phyloP scores from a whole-genome alignment of 1,140 invertebrate species.

The Pomacea maculata region DNA sequence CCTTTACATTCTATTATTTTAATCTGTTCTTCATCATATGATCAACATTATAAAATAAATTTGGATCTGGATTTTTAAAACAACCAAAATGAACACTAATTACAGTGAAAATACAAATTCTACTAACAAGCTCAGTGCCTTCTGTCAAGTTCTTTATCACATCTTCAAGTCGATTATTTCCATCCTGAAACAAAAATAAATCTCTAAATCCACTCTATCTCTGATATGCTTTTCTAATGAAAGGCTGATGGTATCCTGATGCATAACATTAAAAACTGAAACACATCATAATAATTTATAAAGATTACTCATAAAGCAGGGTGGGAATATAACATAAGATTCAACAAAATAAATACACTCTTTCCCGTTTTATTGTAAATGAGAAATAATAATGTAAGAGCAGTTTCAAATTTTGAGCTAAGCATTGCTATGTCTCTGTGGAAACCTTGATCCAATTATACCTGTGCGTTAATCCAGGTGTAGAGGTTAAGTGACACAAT shows the following conservation, averaged over 20 bases:
- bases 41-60: too few species aligned
- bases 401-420: not conserved
- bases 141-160: constrained; percentile 80
- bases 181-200: constrained; percentile 70
- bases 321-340: not conserved
- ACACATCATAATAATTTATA: not conserved
- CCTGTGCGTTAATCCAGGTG: constrained; percentile 23
- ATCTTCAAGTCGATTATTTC: constrained; percentile 79
- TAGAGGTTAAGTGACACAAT: not conserved
- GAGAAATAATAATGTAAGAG: not conserved
- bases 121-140: constrained; percentile 72
- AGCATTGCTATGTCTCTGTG: not conserved
- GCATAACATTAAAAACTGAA: not conserved
- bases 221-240: too few species aligned
- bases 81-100: too few species aligned
- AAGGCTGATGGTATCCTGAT: not conserved
- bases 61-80: too few species aligned
- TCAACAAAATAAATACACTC: not conserved
- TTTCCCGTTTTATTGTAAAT: too few species aligned
- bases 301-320: not conserved
- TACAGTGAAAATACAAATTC: not conserved
- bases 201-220: not conserved
- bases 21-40: too few species aligned
- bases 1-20: too few species aligned
- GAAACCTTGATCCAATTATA: not conserved